Percentiles rank a stretch among this genome's conserved stretches.
Evolutionary conservation across 2,113 vertebrate genomes (phyloP).

Genomic region (Gymnobelideus leadbeateri): DNA sequence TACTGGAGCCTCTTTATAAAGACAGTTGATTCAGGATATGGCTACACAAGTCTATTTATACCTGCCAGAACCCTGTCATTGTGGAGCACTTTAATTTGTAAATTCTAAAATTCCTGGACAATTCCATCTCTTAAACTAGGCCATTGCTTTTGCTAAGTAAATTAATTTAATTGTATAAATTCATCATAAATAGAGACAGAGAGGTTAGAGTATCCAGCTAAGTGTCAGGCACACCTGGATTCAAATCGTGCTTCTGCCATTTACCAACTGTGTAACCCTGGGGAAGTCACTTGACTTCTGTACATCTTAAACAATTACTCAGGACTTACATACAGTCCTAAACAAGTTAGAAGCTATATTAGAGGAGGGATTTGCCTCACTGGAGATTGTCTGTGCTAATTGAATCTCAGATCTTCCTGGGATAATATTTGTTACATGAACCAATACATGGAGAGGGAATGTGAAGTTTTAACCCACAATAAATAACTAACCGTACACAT

Average conservation of each 20-base stretch:
- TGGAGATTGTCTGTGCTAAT: not conserved
- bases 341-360: not conserved
- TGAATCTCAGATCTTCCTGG: not conserved
- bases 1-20: not conserved
- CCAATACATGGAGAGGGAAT: not conserved
- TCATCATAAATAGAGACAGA: not conserved
- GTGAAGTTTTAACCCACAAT: not conserved
- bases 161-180: not conserved
- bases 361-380: not conserved
- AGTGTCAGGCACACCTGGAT: not conserved
- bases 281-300: not conserved
- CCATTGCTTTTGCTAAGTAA: slow-evolving; percentile 21
- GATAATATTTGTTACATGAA: not conserved
- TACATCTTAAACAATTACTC: not conserved
- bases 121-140: slow-evolving; percentile 13
- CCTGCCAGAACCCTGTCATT: not conserved
- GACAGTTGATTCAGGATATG: not conserved
- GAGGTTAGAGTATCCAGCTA: not conserved
- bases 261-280: not conserved
- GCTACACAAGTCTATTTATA: not conserved
- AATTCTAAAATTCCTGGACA: not conserved
- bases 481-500: not conserved
- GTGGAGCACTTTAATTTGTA: slow-evolving; percentile 12
- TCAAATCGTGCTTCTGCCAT: not conserved
- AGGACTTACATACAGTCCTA: not conserved